phyloP scores from a whole-genome alignment of 2,797 vertebrate genomes.

The Arnoldichthys spilopterus region DNA sequence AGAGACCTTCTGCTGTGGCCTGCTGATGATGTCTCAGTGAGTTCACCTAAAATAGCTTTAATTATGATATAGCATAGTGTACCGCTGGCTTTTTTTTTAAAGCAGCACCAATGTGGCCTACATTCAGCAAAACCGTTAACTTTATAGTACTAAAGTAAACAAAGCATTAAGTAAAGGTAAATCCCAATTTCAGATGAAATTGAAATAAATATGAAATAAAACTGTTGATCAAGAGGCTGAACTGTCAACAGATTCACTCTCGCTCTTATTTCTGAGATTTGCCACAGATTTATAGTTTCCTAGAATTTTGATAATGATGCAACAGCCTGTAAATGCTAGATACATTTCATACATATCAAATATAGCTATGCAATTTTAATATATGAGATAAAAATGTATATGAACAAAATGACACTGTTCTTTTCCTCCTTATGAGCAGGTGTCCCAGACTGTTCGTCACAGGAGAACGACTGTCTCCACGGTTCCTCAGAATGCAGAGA shows the following conservation, averaged over 20 bases:
- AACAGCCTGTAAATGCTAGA: not conserved
- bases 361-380: too few relatives aligned
- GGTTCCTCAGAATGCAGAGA: conserved; percentile 91
- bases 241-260: not conserved
- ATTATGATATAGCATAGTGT: conserved; percentile 13
- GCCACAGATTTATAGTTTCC: not conserved
- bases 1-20: conserved; percentile 96
- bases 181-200: too few relatives aligned
- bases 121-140: not conserved
- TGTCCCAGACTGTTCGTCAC: conserved; percentile 85
- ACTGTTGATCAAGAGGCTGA: not conserved
- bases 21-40: conserved; percentile 92
- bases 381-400: not conserved
- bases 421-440: conserved; percentile 68
- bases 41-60: conserved; percentile 59
- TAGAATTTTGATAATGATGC: not conserved
- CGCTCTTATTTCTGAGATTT: not conserved
- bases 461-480: conserved; percentile 87
- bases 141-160: not conserved
- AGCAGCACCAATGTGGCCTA: not conserved
- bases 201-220: too few relatives aligned
- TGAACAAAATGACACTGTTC: not conserved
- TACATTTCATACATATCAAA: too few relatives aligned
- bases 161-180: not conserved
- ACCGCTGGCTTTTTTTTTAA: not conserved